Evolutionary conservation across 1,140 invertebrate genomes (phyloP).

Genomic region (Aphidius gifuensis): DNA sequence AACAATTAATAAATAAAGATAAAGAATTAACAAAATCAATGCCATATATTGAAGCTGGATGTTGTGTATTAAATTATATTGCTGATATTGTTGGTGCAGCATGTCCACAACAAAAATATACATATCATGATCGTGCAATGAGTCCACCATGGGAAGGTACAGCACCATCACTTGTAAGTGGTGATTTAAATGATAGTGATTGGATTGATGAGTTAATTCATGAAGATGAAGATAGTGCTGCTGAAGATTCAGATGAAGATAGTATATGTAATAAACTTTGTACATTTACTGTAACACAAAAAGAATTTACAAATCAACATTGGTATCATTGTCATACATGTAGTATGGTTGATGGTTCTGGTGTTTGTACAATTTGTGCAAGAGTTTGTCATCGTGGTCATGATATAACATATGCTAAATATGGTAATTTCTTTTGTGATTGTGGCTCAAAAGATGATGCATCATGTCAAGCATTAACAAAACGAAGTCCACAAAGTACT

Average conservation of each 20-base stretch:
- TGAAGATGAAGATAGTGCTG: slow-evolving; percentile 88
- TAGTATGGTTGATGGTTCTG: slow-evolving; percentile 96
- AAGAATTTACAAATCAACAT: slow-evolving; percentile 97
- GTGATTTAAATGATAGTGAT: slow-evolving; percentile 75
- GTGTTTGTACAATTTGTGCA: slow-evolving; percentile 96
- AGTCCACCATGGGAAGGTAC: slow-evolving; percentile 79
- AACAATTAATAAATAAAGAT: slow-evolving; percentile 47
- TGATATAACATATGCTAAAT: slow-evolving; percentile 97
- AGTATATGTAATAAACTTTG: slow-evolving; percentile 91
- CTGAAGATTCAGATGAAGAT: slow-evolving; percentile 95
- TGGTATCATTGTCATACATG: slow-evolving; percentile 99
- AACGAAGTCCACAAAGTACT: slow-evolving; percentile 62
- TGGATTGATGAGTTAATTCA: slow-evolving; percentile 78
- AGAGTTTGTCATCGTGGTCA: slow-evolving; percentile 94
- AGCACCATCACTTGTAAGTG: slow-evolving; percentile 52
- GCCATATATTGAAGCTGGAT: slow-evolving; percentile 71
- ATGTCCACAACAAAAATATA: slow-evolving; percentile 48
- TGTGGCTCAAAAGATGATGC: slow-evolving; percentile 95
- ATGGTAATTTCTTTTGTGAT: slow-evolving; percentile 98
- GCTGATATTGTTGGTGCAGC: slow-evolving; percentile 67
- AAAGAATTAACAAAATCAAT: slow-evolving; percentile 45
- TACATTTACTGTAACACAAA: slow-evolving; percentile 94
- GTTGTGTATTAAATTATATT: slow-evolving; percentile 75
- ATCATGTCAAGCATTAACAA: slow-evolving; percentile 71
- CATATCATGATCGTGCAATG: slow-evolving; percentile 57